Conservation (phyloP, 1,140 invertebrate genomes). For the Drosophila dunni region DNA sequence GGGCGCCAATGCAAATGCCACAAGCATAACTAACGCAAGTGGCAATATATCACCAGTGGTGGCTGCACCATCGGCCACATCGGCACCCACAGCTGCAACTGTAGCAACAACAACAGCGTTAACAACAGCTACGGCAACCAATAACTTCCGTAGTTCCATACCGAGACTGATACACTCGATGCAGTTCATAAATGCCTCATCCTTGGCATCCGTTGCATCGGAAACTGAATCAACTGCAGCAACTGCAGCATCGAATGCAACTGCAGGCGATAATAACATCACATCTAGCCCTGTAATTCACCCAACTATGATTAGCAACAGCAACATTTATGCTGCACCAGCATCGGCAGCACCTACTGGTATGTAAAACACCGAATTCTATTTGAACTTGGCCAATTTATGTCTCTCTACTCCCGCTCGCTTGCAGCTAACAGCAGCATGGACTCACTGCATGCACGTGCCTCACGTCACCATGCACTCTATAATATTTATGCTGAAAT, state of each 20-base stretch:
- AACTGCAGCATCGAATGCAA: background rate
- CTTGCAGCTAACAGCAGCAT: slow-evolving; percentile 1
- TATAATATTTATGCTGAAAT: slow-evolving; percentile 74
- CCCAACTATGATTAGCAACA: background rate
- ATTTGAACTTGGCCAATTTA: no score
- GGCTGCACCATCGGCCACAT: slow-evolving; percentile 13
- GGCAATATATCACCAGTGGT: slow-evolving; percentile 82
- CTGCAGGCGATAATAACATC: background rate
- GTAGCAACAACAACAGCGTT: background rate
- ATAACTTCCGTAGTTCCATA: slow-evolving; percentile 62
- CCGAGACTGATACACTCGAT: slow-evolving; percentile 59
- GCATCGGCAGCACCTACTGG: background rate
- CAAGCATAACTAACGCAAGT: slow-evolving; percentile 5
- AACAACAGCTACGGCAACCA: slow-evolving; percentile 7
- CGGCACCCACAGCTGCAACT: background rate
- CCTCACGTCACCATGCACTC: slow-evolving; percentile 46
- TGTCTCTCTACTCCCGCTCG: background rate
- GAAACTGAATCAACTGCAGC: background rate
- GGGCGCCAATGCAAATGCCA: background rate
- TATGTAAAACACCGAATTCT: background rate
- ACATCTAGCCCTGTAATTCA: slow-evolving; percentile 5
- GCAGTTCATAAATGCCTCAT: slow-evolving; percentile 40
- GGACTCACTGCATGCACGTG: slow-evolving; percentile 32
- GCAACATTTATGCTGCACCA: slow-evolving; percentile 6
- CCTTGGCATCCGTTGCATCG: slow-evolving; percentile 1